Evolutionary conservation across 2,113 vertebrate species (phyloP).

Genomic region (Toxotes chatareus): DNA sequence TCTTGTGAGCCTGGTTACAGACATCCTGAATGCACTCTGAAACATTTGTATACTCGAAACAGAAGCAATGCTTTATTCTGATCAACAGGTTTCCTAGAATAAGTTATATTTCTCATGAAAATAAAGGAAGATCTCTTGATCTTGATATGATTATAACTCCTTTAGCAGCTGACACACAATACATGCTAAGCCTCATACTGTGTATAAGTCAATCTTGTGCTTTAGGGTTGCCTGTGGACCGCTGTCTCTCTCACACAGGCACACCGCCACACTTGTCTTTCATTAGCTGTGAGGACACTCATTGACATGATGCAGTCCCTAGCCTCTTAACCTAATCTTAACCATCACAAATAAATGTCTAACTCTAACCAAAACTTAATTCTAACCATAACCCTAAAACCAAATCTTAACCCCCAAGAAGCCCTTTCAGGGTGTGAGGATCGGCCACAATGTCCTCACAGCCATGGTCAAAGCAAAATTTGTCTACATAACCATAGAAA

Average conservation of each 20-base stretch:
- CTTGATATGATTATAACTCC: background rate
- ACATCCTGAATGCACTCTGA: background rate
- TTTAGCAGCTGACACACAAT: background rate
- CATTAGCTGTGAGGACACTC: no score
- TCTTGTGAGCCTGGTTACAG: background rate
- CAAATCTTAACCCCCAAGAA: no score
- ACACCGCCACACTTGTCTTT: background rate
- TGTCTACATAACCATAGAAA: no score
- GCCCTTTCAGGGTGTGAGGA: no score
- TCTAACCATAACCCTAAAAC: no score
- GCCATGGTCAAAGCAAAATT: no score
- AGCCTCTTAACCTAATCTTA: no score
- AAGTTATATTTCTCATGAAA: background rate
- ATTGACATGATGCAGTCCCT: no score
- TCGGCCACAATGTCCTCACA: no score
- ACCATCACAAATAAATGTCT: no score
- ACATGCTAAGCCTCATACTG: conserved; percentile 19
- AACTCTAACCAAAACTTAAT: no score
- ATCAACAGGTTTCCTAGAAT: background rate
- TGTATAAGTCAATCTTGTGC: conserved; percentile 37
- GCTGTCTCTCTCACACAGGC: conserved; percentile 9
- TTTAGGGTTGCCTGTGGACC: conserved; percentile 25
- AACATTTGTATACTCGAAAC: background rate
- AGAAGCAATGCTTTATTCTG: background rate
- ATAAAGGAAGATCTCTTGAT: background rate